These are phyloP conservation scores for Kryptopterus vitreolus DNA, from an alignment of 2,797 vertebrate genomes.

Conservation along the genomic window DNA sequence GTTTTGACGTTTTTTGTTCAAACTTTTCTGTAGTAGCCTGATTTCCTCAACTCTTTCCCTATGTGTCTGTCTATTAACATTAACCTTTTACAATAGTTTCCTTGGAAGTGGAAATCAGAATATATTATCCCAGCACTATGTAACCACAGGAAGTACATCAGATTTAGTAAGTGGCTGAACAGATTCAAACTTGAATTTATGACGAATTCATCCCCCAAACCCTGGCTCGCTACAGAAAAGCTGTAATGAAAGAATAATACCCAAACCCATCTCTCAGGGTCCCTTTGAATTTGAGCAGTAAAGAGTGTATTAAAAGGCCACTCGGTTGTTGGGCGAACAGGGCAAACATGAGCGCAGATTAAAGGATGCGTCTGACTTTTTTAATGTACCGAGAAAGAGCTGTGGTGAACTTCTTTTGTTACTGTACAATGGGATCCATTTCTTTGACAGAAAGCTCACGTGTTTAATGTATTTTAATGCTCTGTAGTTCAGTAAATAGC, in stretches of 20 bases:
- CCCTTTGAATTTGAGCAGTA: constrained; percentile 51
- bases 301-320: constrained; percentile 63
- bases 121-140: not conserved
- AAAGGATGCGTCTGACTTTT: constrained; percentile 35
- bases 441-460: constrained; percentile 46
- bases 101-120: not conserved
- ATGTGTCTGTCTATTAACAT: not conserved
- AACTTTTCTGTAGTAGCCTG: not conserved
- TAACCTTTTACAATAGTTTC: not conserved
- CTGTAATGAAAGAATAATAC: constrained; percentile 36
- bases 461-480: constrained; percentile 62
- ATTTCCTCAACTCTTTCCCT: not conserved
- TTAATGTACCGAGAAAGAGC: constrained; percentile 54
- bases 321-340: constrained; percentile 55
- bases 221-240: not conserved
- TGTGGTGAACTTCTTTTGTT: constrained; percentile 39
- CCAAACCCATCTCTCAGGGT: constrained; percentile 44
- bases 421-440: constrained; percentile 47
- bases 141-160: not conserved
- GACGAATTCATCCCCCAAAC: constrained; percentile 22
- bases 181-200: constrained; percentile 15
- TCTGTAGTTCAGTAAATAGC: constrained; percentile 44
- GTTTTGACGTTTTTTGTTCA: constrained; percentile 11
- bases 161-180: not conserved
- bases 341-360: constrained; percentile 28